Percentiles rank a stretch among this genome's conserved stretches.
Conservation (phyloP, 2,113 vertebrate genomes). For the Gasterosteus aculeatus region DNA sequence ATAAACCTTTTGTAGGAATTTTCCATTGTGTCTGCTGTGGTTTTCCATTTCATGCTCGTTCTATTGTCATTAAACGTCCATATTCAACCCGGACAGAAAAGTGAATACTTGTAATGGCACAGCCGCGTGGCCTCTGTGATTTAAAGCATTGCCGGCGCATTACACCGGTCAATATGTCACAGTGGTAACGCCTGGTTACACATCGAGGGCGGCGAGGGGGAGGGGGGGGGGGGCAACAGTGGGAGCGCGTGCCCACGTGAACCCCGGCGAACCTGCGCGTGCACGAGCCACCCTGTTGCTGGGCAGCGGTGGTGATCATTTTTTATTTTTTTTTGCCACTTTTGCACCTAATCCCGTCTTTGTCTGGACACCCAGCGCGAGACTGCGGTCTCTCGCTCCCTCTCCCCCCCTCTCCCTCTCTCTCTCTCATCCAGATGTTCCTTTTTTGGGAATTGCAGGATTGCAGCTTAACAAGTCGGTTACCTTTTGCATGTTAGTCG, state of each 20-base stretch:
- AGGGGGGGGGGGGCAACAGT: not conserved
- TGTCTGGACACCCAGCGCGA: slow-evolving; percentile 53
- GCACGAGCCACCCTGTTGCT: slow-evolving; percentile 76
- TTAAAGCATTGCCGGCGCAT: slow-evolving; percentile 32
- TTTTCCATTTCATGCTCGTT: not conserved
- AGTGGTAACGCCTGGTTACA: slow-evolving; percentile 59
- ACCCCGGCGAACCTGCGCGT: slow-evolving; percentile 68
- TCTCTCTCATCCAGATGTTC: slow-evolving; percentile 4
- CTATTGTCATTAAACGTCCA: not conserved
- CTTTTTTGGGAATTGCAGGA: not conserved
- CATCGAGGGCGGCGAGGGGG: slow-evolving; percentile 47
- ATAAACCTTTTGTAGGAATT: not conserved
- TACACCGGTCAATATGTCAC: slow-evolving; percentile 62
- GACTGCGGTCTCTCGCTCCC: slow-evolving; percentile 21
- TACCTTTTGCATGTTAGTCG: not conserved
- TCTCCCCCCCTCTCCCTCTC: not conserved
- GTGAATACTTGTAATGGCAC: slow-evolving; percentile 18
- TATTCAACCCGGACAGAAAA: not conserved
- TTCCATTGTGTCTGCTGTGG: not conserved
- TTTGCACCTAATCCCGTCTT: slow-evolving; percentile 58
- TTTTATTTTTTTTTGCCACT: slow-evolving; percentile 11
- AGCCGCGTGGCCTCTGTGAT: slow-evolving; percentile 19
- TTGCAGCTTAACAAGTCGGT: not conserved
- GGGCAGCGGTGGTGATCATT: slow-evolving; percentile 62
- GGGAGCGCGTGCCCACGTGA: slow-evolving; percentile 57